Base-by-base conservation (phyloP, 2,888 invertebrate species). In the Herminia tarsipennalis region DNA sequence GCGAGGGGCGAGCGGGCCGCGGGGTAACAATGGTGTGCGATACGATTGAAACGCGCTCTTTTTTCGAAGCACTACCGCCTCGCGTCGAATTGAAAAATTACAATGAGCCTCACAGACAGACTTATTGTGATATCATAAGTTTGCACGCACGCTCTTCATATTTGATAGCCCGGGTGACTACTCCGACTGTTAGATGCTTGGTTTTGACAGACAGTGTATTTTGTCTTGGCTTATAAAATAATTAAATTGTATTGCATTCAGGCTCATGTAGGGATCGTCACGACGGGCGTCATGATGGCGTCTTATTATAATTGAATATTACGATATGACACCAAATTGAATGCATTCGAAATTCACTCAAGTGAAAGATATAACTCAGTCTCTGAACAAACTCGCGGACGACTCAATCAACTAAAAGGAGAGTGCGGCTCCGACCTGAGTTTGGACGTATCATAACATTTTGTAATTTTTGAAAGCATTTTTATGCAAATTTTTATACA, bases 31-130 rank as follows among this genome's bases (percentile, higher is more conserved):
- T 54, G 41, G 42, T 25, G 20, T 14, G 9, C 43, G 56, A 60
- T 66, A 57, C 49, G 55, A 59, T 54, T 56, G 48, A 59, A 44
- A 29, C 29, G 18, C 13, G 33, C 27, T 22, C 37, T 39, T 48
- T 54, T n/a, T 51, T 49, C 33, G 30, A 32, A 14, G 14, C 17
- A 14, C 29, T 16, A 27, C 27, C 42, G 39, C 44, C 25, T 29
- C 39, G 45, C 17, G 24, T 13, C 25, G 32, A 47, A 60, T 70
- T 58, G 54, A 58, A 58, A 62, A 54, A 68, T 61, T 44, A 63
- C 60, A 67, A 58, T 46, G 53, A 62, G 34, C 39, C 47, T 24
- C 34, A 9, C 22, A 12, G 13, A 25, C 36, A 33, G n/a, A 10
- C n/a, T 16, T 21, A 33, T 20, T 34, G 10, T 20, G 8, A 3